phyloP scores from a whole-genome alignment of 2,888 invertebrate genomes.

The Xanthia togata region DNA sequence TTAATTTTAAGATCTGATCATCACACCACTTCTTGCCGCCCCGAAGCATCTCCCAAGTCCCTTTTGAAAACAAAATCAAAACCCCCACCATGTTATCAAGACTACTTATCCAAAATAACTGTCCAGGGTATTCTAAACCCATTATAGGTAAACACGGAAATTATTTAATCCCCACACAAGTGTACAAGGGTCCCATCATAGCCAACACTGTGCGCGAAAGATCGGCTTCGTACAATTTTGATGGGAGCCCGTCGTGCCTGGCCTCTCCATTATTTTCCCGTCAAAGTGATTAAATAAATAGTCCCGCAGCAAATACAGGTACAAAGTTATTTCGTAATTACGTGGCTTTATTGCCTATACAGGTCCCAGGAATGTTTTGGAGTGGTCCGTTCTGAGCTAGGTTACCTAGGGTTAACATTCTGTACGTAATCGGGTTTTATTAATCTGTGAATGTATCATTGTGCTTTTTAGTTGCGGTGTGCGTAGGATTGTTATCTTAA shows the following conservation, averaged over 20 bases:
- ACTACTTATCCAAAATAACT: constrained; percentile 54
- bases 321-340: constrained; percentile 89
- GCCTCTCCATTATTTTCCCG: constrained; percentile 87
- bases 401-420: constrained; percentile 75
- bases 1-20: background rate
- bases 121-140: constrained; percentile 52
- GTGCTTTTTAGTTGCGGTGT: constrained; percentile 23
- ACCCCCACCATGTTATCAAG: constrained; percentile 34
- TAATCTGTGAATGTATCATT: constrained; percentile 54
- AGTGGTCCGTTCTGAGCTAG: constrained; percentile 70
- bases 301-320: constrained; percentile 80
- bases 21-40: background rate
- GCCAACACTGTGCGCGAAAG: constrained; percentile 80
- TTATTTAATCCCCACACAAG: constrained; percentile 78
- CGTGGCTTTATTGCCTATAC: constrained; percentile 85
- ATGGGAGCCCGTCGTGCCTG: constrained; percentile 75
- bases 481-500: background rate
- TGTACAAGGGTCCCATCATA: constrained; percentile 72
- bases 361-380: constrained; percentile 84
- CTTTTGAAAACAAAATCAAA: constrained; percentile 10
- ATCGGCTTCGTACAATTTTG: constrained; percentile 82
- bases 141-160: constrained; percentile 75
- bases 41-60: background rate
- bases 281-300: constrained; percentile 91
- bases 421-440: constrained; percentile 57